Percentiles rank a stretch among this genome's conserved stretches.
phyloP scores from a whole-genome alignment of 1,140 invertebrate genomes.

The Telenomus remus region DNA sequence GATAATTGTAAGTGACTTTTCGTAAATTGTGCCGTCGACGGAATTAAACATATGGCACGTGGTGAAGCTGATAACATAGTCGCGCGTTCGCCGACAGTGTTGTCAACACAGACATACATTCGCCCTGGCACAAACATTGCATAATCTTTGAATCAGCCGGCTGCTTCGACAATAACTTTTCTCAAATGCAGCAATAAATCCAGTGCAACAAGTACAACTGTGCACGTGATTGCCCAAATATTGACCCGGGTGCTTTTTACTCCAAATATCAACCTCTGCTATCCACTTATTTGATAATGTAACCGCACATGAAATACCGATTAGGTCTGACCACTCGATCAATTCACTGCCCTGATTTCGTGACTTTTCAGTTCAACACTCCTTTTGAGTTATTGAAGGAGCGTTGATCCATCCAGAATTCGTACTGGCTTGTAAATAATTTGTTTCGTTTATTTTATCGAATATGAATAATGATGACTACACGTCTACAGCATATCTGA shows the following conservation, averaged over 20 bases:
- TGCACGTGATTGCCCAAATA: constrained; percentile 43
- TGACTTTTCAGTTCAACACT: not conserved
- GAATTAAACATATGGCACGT: constrained; percentile 13
- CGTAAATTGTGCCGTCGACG: constrained; percentile 13
- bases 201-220: constrained; percentile 33
- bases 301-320: constrained; percentile 10
- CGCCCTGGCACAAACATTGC: constrained; percentile 33
- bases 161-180: constrained; percentile 39
- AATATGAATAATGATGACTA: too few relatives aligned
- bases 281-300: constrained; percentile 18
- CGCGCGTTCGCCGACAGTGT: constrained; percentile 17
- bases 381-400: not conserved
- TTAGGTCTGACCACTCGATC: not conserved
- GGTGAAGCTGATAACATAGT: constrained; percentile 26
- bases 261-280: not conserved
- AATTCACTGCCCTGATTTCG: not conserved
- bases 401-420: not conserved
- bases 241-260: constrained; percentile 28
- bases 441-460: too few relatives aligned
- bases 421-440: too few relatives aligned
- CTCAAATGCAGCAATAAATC: constrained; percentile 37
- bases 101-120: constrained; percentile 39
- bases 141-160: constrained; percentile 43
- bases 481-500: too few relatives aligned
- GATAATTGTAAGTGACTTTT: not conserved